phyloP scores from a whole-genome alignment of 2,888 invertebrate genomes.

The Pyrocoelia pectoralis region DNA sequence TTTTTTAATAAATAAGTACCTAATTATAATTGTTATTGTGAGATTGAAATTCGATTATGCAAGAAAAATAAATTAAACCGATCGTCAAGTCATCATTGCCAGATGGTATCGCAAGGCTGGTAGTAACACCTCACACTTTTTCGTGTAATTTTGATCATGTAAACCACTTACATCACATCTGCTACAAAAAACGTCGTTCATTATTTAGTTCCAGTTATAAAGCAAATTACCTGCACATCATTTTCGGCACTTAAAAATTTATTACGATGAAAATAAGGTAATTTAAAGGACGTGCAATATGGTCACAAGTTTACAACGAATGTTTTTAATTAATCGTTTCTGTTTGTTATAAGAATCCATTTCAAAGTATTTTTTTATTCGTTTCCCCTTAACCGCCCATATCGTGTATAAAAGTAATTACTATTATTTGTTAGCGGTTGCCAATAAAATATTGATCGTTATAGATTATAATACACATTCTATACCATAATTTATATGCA shows the following conservation, averaged over 20 bases:
- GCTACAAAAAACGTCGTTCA: background rate
- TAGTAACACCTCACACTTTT: background rate
- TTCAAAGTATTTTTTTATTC: background rate
- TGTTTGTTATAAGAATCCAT: background rate
- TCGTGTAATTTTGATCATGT: background rate
- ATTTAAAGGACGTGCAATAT: background rate
- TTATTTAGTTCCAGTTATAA: background rate
- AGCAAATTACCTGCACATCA: background rate
- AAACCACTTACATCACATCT: background rate
- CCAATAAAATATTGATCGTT: conserved; percentile 1
- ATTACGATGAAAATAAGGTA: background rate
- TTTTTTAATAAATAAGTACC: too few species aligned
- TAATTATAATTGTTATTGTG: background rate
- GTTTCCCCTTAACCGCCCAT: background rate
- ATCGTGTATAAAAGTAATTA: conserved; percentile 6
- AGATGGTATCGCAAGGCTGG: background rate
- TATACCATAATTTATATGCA: background rate
- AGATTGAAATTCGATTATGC: background rate
- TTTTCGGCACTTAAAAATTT: background rate
- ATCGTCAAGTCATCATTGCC: background rate
- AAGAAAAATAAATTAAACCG: background rate
- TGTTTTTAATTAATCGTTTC: background rate
- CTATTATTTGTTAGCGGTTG: conserved; percentile 1
- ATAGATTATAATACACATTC: background rate
- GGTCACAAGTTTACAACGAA: background rate